phyloP scores from a whole-genome alignment of 1,140 invertebrate genomes.

The Lerema accius region DNA sequence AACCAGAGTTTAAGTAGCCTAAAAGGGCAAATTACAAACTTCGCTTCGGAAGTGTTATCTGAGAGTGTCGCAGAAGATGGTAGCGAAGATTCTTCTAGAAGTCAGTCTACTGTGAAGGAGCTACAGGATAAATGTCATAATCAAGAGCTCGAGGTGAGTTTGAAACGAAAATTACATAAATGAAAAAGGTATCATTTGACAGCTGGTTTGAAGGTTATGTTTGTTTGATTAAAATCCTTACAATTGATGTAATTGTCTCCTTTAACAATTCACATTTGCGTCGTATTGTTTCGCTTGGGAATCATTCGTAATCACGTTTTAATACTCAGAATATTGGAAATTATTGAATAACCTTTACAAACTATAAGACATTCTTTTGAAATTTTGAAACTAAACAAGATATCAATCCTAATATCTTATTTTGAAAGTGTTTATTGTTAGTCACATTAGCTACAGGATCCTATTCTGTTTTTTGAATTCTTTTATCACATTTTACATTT shows the following conservation, averaged over 20 bases:
- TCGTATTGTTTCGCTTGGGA: not conserved
- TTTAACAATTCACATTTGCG: conserved; percentile 1
- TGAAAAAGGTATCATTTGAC: conserved; percentile 50
- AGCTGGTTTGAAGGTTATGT: conserved; percentile 70
- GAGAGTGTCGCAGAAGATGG: conserved; percentile 83
- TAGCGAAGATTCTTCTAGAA: conserved; percentile 71
- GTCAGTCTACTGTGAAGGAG: conserved; percentile 81
- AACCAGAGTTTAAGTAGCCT: conserved; percentile 88
- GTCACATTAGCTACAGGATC: too few relatives aligned
- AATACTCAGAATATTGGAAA: not conserved
- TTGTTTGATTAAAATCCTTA: conserved; percentile 43
- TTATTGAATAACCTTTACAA: too few relatives aligned
- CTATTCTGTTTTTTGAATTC: too few relatives aligned
- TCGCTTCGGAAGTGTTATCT: conserved; percentile 88
- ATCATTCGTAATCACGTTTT: not conserved
- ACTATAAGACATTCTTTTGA: too few relatives aligned
- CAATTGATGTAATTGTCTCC: conserved; percentile 2
- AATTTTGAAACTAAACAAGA: too few relatives aligned
- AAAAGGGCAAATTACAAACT: conserved; percentile 89
- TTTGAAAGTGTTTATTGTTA: too few relatives aligned
- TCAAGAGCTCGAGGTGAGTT: conserved; percentile 86
- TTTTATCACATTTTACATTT: too few relatives aligned
- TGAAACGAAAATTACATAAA: conserved; percentile 41
- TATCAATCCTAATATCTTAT: too few relatives aligned
- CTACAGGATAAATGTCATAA: conserved; percentile 84